phyloP scores from a whole-genome alignment of 2,797 vertebrate species.

The Lepus oiostolus region DNA sequence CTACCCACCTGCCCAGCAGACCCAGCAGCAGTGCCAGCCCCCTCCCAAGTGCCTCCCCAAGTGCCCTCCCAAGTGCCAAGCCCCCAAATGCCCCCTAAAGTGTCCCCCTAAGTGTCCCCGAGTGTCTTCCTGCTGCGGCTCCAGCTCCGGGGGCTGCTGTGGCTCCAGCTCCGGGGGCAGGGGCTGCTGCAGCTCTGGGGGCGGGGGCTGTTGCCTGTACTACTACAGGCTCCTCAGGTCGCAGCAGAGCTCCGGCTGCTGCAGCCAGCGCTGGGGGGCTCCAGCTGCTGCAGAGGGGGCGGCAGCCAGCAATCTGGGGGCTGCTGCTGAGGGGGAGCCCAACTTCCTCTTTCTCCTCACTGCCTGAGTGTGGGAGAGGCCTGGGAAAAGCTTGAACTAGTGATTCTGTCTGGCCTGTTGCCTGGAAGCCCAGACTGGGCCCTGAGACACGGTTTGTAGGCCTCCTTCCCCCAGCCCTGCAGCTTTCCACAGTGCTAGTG shows the following conservation, averaged over 20 bases:
- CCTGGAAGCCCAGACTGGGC: background rate
- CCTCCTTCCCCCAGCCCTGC: background rate
- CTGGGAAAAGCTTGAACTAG: background rate
- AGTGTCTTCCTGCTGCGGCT: slow-evolving; percentile 24
- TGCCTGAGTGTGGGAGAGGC: background rate
- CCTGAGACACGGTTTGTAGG: background rate
- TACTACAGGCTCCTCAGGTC: slow-evolving; percentile 47
- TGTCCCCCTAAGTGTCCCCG: slow-evolving; percentile 43
- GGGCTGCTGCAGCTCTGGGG: background rate
- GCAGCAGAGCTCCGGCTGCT: background rate
- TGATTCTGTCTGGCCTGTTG: background rate
- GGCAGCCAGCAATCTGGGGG: background rate
- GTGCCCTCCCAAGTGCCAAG: slow-evolving; percentile 56
- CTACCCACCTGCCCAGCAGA: background rate
- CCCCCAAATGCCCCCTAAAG: background rate
- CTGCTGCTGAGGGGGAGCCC: background rate
- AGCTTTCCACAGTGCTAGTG: background rate
- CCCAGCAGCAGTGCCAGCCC: slow-evolving; percentile 72
- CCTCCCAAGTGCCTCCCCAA: slow-evolving; percentile 56
- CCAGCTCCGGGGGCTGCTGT: slow-evolving; percentile 44
- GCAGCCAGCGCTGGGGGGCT: background rate
- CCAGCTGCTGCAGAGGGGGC: background rate
- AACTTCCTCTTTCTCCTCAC: background rate
- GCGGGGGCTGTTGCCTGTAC: slow-evolving; percentile 51
- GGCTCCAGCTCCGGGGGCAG: background rate